These are phyloP conservation scores for Drosophila seclusa DNA, from an alignment of 2,888 invertebrate genomes.

Conservation along the genomic window DNA sequence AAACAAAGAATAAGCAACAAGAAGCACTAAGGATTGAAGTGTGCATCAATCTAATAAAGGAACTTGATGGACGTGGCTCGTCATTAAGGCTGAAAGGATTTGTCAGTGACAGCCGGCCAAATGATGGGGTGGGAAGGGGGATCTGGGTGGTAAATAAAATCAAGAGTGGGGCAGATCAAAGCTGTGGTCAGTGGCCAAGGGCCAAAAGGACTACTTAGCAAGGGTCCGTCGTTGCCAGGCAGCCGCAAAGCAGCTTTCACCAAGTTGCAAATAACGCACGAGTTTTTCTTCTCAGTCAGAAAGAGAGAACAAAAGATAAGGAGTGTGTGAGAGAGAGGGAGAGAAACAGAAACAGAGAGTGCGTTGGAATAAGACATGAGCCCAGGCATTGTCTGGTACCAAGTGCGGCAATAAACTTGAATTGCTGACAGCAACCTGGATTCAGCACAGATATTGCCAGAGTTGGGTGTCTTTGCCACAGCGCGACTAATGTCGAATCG, in stretches of 20 bases:
- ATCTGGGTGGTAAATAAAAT: not conserved
- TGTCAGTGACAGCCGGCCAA: conserved; percentile 10
- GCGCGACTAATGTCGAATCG: conserved; percentile 67
- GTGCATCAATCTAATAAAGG: conserved; percentile 30
- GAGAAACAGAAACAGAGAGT: not conserved
- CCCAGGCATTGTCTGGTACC: conserved; percentile 55
- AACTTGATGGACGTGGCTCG: conserved; percentile 34
- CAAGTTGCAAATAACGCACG: conserved; percentile 39
- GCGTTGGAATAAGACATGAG: conserved; percentile 21
- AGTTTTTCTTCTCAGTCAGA: conserved; percentile 8
- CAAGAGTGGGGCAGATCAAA: conserved; percentile 34
- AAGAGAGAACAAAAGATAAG: not conserved
- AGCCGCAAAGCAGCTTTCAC: conserved; percentile 58
- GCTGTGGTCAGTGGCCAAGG: conserved; percentile 47
- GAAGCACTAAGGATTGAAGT: conserved; percentile 12
- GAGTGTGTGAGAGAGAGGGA: conserved; percentile 13
- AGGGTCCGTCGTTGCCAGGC: conserved; percentile 39
- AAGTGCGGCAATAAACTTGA: conserved; percentile 72
- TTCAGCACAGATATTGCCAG: conserved; percentile 5
- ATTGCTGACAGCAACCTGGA: conserved; percentile 47
- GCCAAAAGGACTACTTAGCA: conserved; percentile 48
- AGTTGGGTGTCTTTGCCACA: not conserved
- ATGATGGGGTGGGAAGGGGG: not conserved
- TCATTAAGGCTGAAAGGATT: conserved; percentile 38
- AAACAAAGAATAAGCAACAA: conserved; percentile 4